Percentiles rank a stretch among this genome's conserved stretches.
Evolutionary conservation across 2,113 vertebrate species (phyloP).

Genomic region (Silurus meridionalis): DNA sequence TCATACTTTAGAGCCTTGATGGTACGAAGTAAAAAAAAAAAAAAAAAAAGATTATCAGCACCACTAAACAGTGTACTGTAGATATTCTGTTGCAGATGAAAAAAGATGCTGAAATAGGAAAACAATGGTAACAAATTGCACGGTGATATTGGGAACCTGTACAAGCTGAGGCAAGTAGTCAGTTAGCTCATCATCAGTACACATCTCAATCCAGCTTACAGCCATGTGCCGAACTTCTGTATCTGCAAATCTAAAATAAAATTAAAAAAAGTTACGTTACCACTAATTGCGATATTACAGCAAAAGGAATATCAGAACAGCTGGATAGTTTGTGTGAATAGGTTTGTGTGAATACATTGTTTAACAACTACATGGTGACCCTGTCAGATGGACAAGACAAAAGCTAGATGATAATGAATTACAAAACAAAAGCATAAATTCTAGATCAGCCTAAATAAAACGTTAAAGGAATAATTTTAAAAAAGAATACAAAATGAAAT

Average conservation of each 20-base stretch:
- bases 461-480: background rate
- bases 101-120: background rate
- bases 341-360: too few relatives aligned
- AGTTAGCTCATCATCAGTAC: conserved; percentile 90
- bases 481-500: background rate
- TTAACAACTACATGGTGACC: background rate
- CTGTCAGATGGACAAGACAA: background rate
- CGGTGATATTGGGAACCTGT: conserved; percentile 68
- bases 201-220: conserved; percentile 86
- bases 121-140: background rate
- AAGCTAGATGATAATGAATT: background rate
- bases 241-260: conserved; percentile 85
- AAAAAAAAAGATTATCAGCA: background rate
- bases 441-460: background rate
- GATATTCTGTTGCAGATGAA: background rate
- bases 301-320: background rate
- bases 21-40: conserved; percentile 15
- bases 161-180: conserved; percentile 96
- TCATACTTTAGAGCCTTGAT: conserved; percentile 91
- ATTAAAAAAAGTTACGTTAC: background rate
- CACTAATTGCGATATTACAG: too few relatives aligned
- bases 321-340: background rate
- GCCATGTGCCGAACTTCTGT: conserved; percentile 85
- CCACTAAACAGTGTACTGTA: background rate
- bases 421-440: background rate